Evolutionary conservation across 2,113 vertebrate species (phyloP).

Genomic region (Poeciliopsis occidentalis): DNA sequence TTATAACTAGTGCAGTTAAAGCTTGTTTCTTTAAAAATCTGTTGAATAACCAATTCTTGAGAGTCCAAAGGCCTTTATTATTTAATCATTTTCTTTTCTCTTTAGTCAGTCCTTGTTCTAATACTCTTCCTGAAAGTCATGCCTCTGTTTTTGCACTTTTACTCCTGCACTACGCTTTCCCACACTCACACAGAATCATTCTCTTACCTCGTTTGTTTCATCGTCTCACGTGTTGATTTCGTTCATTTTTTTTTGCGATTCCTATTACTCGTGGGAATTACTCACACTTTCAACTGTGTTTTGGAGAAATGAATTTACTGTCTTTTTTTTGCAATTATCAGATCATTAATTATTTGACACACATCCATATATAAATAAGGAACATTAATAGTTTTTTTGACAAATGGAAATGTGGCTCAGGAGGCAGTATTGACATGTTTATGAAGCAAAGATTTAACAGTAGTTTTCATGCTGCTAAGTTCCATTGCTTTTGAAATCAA

Average conservation of each 20-base stretch:
- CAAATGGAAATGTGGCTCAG: background rate
- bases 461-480: too few species aligned
- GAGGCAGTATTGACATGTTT: background rate
- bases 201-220: background rate
- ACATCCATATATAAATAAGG: background rate
- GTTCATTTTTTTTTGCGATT: background rate
- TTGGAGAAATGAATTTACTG: background rate
- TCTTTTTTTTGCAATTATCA: background rate
- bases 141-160: background rate
- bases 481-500: background rate
- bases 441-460: background rate
- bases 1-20: background rate
- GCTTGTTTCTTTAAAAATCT: background rate
- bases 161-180: background rate
- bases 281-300: background rate
- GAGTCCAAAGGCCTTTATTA: background rate
- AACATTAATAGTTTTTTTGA: background rate
- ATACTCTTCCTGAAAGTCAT: background rate
- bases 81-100: background rate
- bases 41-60: background rate
- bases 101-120: background rate
- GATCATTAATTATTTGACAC: too few species aligned
- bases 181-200: background rate
- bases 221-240: background rate
- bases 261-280: background rate